These are phyloP conservation scores for Rhamphomyia laevipes DNA, from an alignment of 2,888 invertebrate genomes.

Conservation along the genomic window DNA sequence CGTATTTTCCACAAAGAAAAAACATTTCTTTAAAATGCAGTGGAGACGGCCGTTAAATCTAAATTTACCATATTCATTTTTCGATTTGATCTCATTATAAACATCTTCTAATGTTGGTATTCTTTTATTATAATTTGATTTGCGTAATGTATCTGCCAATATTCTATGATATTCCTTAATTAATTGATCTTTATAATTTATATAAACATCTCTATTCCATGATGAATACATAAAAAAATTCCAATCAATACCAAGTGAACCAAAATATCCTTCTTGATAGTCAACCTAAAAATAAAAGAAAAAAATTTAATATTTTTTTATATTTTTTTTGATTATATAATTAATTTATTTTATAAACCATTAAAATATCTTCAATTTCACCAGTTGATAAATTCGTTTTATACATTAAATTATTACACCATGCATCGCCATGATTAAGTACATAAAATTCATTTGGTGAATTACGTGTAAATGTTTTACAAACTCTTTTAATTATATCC, in stretches of 20 bases:
- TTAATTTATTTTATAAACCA: conserved; percentile 24
- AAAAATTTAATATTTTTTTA: not conserved
- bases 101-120: conserved; percentile 24
- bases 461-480: conserved; percentile 22
- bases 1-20: too few species aligned
- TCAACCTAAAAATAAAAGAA: conserved; percentile 20
- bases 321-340: not conserved
- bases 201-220: conserved; percentile 20
- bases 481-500: conserved; percentile 22
- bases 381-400: conserved; percentile 25
- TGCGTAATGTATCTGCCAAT: conserved; percentile 17
- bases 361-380: conserved; percentile 29
- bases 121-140: conserved; percentile 19
- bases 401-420: conserved; percentile 41
- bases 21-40: too few species aligned
- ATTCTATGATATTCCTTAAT: conserved; percentile 19
- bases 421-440: conserved; percentile 40
- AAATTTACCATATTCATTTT: conserved; percentile 22
- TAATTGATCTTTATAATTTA: conserved; percentile 18
- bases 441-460: conserved; percentile 30
- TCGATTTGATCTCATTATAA: conserved; percentile 20
- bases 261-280: conserved; percentile 27
- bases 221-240: conserved; percentile 27
- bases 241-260: conserved; percentile 28
- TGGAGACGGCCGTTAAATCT: too few species aligned